phyloP scores from a whole-genome alignment of 2,888 invertebrate genomes.

The Phytoseiulus persimilis region DNA sequence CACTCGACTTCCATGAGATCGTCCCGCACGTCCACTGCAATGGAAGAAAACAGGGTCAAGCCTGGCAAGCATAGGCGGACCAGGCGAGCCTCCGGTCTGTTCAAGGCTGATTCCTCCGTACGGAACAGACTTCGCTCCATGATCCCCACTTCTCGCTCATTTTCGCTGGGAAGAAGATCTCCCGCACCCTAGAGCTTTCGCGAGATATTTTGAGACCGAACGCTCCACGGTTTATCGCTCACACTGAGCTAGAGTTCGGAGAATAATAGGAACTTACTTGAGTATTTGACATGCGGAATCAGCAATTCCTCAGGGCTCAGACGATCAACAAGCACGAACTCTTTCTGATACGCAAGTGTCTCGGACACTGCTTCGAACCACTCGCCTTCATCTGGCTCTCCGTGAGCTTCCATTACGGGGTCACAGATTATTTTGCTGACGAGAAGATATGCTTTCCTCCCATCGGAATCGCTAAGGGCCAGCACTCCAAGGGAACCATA shows the following conservation, averaged over 20 bases:
- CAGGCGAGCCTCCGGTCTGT: neutral
- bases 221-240: no score
- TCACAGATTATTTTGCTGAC: neutral
- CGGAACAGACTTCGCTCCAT: no score
- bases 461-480: neutral
- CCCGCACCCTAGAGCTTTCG: no score
- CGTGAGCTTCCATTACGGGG: neutral
- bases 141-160: no score
- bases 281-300: constrained; percentile 16
- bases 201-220: no score
- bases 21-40: constrained; percentile 8
- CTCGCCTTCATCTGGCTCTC: neutral
- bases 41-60: no score
- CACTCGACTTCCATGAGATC: constrained; percentile 25
- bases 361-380: constrained; percentile 15
- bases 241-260: no score
- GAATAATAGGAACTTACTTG: neutral
- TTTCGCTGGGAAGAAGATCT: no score
- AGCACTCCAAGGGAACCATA: neutral
- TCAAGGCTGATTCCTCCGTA: no score
- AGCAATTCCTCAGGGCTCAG: neutral
- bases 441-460: neutral
- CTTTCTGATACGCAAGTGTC: constrained; percentile 11
- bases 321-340: neutral
- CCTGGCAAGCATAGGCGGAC: neutral